Conservation (phyloP, 2,888 invertebrate species). For the Galeruca laticollis region DNA sequence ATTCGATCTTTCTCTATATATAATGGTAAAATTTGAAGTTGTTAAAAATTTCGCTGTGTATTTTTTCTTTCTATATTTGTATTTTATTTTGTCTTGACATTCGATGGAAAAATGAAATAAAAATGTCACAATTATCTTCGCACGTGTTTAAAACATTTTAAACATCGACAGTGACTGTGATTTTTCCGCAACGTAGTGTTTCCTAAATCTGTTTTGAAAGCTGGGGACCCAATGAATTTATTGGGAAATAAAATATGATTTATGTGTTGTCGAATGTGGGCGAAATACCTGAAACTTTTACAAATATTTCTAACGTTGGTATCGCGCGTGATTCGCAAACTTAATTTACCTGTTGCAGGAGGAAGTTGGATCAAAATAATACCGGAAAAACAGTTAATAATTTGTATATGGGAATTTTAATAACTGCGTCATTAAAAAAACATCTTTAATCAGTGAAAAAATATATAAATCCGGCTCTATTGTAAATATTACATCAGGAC, state of each 20-base stretch:
- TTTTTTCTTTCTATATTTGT: too few species aligned
- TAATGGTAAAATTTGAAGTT: too few species aligned
- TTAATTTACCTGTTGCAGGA: not conserved
- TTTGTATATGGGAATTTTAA: too few species aligned
- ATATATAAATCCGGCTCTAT: too few species aligned
- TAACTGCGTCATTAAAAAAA: too few species aligned
- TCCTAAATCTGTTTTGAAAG: conserved; percentile 15
- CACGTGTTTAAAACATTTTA: not conserved
- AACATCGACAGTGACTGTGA: conserved; percentile 7
- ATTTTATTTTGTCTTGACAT: too few species aligned
- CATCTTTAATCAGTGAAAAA: too few species aligned
- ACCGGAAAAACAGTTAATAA: not conserved
- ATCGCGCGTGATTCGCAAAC: not conserved
- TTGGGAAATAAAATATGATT: conserved; percentile 16
- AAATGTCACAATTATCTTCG: not conserved
- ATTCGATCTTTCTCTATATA: too few species aligned
- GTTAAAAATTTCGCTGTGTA: too few species aligned
- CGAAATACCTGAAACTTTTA: conserved; percentile 15
- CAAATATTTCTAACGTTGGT: not conserved
- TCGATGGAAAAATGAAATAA: not conserved
- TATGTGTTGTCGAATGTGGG: not conserved
- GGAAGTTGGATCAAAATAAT: not conserved
- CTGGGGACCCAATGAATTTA: not conserved
- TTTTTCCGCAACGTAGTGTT: not conserved
- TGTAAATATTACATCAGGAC: too few species aligned